Conservation (phyloP, 2,113 vertebrate genomes). For the Tragelaphus buxtoni region DNA sequence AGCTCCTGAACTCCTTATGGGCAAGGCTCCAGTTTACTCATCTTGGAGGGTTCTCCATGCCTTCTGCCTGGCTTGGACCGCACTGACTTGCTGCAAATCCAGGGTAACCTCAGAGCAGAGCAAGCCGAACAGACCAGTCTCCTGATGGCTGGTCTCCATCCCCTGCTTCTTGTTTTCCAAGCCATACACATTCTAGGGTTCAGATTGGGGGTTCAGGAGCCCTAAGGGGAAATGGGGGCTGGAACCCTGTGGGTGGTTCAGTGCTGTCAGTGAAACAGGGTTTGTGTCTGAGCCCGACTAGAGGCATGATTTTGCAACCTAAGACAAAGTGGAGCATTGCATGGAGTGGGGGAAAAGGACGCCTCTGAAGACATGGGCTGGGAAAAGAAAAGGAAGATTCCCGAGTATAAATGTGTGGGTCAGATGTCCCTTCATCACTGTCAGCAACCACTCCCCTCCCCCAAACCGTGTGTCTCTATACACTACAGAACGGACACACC, state of each 20-base stretch:
- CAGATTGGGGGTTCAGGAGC: accelerated
- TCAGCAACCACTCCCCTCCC: neutral
- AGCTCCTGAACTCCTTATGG: neutral
- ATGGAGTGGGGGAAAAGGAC: neutral
- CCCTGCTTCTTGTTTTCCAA: neutral
- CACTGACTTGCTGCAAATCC: neutral
- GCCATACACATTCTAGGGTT: neutral
- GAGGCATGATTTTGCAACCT: neutral
- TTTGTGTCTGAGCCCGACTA: neutral
- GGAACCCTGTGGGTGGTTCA: neutral
- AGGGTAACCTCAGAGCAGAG: neutral
- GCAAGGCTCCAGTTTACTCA: too few species aligned
- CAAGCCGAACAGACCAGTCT: too few species aligned
- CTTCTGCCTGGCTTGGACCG: neutral
- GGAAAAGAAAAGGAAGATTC: neutral
- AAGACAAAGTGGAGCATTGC: neutral
- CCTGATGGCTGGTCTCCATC: neutral
- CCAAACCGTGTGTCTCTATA: neutral
- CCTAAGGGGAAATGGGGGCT: too few species aligned
- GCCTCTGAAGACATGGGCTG: neutral
- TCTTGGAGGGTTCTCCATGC: neutral
- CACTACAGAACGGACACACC: neutral
- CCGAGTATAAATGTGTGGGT: too few species aligned
- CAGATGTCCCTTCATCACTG: neutral
- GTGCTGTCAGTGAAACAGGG: neutral